Base-by-base conservation (phyloP, 2,113 vertebrate species). In the Nannobrachium achirus region DNA sequence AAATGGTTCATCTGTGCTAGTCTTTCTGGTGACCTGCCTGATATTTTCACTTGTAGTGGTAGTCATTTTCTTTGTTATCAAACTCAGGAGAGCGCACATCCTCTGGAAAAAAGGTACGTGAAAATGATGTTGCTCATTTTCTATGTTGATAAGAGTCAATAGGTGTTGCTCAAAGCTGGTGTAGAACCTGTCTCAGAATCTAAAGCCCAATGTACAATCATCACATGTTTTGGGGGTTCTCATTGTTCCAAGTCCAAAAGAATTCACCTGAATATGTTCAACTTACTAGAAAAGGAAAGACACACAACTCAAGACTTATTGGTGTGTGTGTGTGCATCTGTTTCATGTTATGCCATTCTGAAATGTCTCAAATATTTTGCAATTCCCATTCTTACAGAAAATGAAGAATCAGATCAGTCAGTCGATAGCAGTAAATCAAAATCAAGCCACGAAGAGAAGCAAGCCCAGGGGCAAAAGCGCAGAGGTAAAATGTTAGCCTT, bases 391-490 rank as follows among this genome's bases (percentile, higher is more conserved):
- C 71, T 87, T 74, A 72, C 88, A 98, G 96, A 98, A 83, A 97
- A 93, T 86, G 95, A 96, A 70, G 92, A 92, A 44, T 93, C 93
- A 1, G 88, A 94, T 48, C 90, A 94, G 52, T 95, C 95, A 0
- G 72, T 94, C 41, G 95, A 96, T 65, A 97, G 94, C 82, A 94
- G 89, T 40, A 96, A 91, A 91, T 95, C 94, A 1, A 96, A 94
- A 75, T 92, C 93, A 44, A 94, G 91, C 72, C 93, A 93, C 0
- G 95, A 98, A 56, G 95, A 96, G 40, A 93, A 75, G 38, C 89
- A 73, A 0, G 56, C 73, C 45, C 85, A 92, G 0, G 90, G 89
- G 77, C 93, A 89, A 75, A 90, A 88, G 0, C 45, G 75, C 50
- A 89, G 81, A 53, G 89, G 95, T 97, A 91, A 4, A 64, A 60